Base-by-base conservation (phyloP, 1,140 invertebrate species). In the Euglossa dilemma region DNA sequence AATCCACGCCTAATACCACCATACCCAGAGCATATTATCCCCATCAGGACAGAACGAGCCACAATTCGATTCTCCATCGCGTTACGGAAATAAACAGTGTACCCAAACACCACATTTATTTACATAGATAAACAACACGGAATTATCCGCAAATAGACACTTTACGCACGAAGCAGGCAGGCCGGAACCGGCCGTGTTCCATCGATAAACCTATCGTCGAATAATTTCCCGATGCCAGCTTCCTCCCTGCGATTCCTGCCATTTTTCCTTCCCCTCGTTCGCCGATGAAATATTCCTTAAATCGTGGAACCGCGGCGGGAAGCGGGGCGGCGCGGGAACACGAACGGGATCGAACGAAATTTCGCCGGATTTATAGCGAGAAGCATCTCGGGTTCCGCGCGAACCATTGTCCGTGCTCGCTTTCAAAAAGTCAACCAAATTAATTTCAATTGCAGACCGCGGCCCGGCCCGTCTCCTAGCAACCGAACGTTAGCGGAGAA, bases 401-500 rank as follows among this genome's bases (percentile, higher is more conserved):
- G 23, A 61, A 45, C 69, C 45, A 80, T 52, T 52, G 56, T 74
- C 45, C 67, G 52, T 43, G 28, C 28, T 28, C 12, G 57, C 52
- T 47, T 74, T 73, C 47, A 73, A 72, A 80, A 73, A 80, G 56
- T 74, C 78, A 43, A 43, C 28, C 56, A 80, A 73, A 80, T 80
- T 72, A 80, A 80, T 80, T 80, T 73, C 69, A 80, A 80, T 73
- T 61, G 23, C 78, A 64, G 57, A 80, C 56, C 56, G 78, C 56
- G 67, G 69, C 59, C 57, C 50, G 67, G 70, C n/a, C 18, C 45
- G 78, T 80, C 78, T 72, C 78, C 78, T 73, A 63, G 69, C 78
- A 80, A 80, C 69, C 25, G 56, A 61, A 63, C 69, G 56, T 79
- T 70, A 69, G 28, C 76, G 64, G 43, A 57, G 50, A 69, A 78